Conservation (phyloP, 2,888 invertebrate genomes). For the Archips xylosteana region DNA sequence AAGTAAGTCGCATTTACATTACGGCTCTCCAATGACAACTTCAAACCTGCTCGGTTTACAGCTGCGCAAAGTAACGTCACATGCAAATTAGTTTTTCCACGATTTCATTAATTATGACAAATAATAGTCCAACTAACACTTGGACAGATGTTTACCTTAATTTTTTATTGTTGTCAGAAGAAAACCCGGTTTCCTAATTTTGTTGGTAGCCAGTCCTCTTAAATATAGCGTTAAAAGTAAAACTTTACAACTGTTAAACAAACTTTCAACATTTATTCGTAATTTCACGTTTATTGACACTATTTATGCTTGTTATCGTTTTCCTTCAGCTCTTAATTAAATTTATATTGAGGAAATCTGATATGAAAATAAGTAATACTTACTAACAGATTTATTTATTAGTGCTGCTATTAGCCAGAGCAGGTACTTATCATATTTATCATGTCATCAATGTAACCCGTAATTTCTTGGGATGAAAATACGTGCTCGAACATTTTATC, state of each 20-base stretch:
- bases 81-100: too few species aligned
- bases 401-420: constrained; percentile 21
- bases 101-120: too few species aligned
- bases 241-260: constrained; percentile 10
- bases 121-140: too few species aligned
- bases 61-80: too few species aligned
- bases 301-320: neutral
- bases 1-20: too few species aligned
- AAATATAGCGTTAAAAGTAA: neutral
- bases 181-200: neutral
- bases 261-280: neutral
- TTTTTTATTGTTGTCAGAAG: neutral
- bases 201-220: neutral
- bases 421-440: constrained; percentile 15
- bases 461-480: constrained; percentile 22
- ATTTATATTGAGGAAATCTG: constrained; percentile 27
- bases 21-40: too few species aligned
- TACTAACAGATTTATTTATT: constrained; percentile 6
- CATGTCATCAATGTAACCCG: constrained; percentile 19
- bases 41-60: too few species aligned
- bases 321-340: neutral
- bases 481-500: constrained; percentile 13
- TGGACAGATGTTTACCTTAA: neutral
- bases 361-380: neutral
- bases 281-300: constrained; percentile 2